phyloP scores from a whole-genome alignment of 1,140 invertebrate genomes.

The Drosophila insularis region DNA sequence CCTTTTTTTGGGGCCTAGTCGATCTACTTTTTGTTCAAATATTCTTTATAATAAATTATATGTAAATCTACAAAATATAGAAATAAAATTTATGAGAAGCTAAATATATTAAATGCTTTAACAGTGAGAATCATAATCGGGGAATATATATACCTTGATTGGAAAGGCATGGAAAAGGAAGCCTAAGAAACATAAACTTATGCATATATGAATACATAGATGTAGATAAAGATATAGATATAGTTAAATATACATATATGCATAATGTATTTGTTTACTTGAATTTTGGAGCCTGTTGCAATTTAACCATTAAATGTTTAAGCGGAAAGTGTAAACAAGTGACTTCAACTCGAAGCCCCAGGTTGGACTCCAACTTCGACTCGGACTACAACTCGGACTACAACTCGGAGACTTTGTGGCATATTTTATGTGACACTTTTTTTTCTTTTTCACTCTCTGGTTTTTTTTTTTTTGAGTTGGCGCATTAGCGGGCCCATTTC shows the following conservation, averaged over 20 bases:
- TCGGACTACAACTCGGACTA: constrained; percentile 9
- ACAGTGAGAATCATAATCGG: too few species aligned
- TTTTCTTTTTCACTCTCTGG: constrained; percentile 25
- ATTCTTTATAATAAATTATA: too few species aligned
- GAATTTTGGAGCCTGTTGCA: constrained; percentile 14
- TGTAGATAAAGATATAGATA: background rate
- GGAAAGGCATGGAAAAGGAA: constrained; percentile 37
- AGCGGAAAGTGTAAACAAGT: constrained; percentile 61
- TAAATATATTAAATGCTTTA: too few species aligned
- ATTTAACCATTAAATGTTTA: constrained; percentile 55
- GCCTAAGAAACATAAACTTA: constrained; percentile 31
- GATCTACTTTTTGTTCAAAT: too few species aligned
- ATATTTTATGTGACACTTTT: constrained; percentile 74
- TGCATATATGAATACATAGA: background rate
- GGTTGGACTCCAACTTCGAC: constrained; percentile 12
- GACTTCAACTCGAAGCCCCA: constrained; percentile 24
- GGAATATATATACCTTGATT: too few species aligned
- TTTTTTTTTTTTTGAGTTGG: constrained; percentile 29
- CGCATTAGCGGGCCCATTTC: constrained; percentile 75
- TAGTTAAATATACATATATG: constrained; percentile 27
- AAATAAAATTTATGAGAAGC: too few species aligned
- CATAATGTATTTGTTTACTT: constrained; percentile 24
- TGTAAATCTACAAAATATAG: too few species aligned
- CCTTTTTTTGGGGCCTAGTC: too few species aligned
- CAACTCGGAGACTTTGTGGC: constrained; percentile 7